Base-by-base conservation (phyloP, 2,888 invertebrate genomes). In the Melanchra persicariae region DNA sequence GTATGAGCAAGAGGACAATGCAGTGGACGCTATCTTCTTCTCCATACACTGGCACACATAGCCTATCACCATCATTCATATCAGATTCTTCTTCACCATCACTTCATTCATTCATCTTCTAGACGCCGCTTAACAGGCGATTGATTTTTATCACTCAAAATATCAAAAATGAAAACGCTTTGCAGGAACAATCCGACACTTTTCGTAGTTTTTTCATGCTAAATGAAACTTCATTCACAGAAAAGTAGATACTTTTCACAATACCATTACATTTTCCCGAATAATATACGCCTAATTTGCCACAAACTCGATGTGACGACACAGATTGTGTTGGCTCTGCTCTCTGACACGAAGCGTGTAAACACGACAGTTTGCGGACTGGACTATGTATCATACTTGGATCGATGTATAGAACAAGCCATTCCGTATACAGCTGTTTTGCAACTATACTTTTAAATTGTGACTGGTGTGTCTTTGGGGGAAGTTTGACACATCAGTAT, bases 321-420 rank as follows among this genome's bases (percentile, higher is more conserved):
- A 60, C 59, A 64, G 40, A 63, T 63, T 43, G 63, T 66, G 55
- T 78, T 68, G 22, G 6, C 30, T 37, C 8, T 49, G 24, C 40
- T 37, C 65, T 63, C 37, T 61, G 55, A 60, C 52, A 49, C 12
- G 49, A 45, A n/a, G 37, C 54, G 34, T 66, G 75, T 64, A 73
- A 77, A 77, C 64, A 73, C 17, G 51, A 68, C n/a, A 37, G 22
- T 24, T 45, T 57, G 24, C 37, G 2, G 40, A 62, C 54, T 9
- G 58, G 26, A 7, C 54, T 15, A 54, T 40, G 52, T 62, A 52
- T 77, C 40, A 43, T 26, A 40, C 17, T 24, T 40, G 24, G 37
- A 55, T 40, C 9, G 10, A 22, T 49, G 49, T 74, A 70, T n/a
- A 43, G 6, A 12, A n/a, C 6, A 24, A 58, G 10, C 1, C 2